Conservation (phyloP, 2,113 vertebrate species). For the Benthochromis sp. region DNA sequence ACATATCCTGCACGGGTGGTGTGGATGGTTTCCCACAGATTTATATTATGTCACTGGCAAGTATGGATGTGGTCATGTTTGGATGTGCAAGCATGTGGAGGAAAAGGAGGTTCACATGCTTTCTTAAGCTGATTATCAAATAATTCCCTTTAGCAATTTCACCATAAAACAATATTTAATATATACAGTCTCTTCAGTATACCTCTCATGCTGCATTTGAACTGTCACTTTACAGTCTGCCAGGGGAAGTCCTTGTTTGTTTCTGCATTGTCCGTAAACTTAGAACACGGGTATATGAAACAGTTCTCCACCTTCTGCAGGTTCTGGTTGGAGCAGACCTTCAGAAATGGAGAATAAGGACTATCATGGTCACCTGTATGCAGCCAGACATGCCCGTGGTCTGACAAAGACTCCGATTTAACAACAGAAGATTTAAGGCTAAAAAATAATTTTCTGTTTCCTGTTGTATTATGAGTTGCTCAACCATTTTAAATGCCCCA, state of each 20-base stretch:
- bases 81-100: neutral
- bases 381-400: neutral
- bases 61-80: neutral
- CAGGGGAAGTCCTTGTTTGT: neutral
- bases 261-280: neutral
- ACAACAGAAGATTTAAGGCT: neutral
- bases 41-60: neutral
- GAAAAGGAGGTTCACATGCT: neutral
- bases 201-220: neutral
- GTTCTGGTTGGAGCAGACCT: neutral
- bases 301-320: neutral
- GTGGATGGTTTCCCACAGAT: neutral
- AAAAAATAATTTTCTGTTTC: neutral
- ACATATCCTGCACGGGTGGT: neutral
- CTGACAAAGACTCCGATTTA: rapidly evolving
- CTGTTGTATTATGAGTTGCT: neutral
- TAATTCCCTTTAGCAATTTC: neutral
- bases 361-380: neutral
- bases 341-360: neutral
- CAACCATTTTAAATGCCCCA: neutral
- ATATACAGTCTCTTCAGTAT: neutral
- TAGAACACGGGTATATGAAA: rapidly evolving
- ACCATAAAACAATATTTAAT: neutral
- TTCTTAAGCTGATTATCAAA: neutral
- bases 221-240: neutral